Conservation (phyloP, 2,113 vertebrate species). For the Siniperca knerii region DNA sequence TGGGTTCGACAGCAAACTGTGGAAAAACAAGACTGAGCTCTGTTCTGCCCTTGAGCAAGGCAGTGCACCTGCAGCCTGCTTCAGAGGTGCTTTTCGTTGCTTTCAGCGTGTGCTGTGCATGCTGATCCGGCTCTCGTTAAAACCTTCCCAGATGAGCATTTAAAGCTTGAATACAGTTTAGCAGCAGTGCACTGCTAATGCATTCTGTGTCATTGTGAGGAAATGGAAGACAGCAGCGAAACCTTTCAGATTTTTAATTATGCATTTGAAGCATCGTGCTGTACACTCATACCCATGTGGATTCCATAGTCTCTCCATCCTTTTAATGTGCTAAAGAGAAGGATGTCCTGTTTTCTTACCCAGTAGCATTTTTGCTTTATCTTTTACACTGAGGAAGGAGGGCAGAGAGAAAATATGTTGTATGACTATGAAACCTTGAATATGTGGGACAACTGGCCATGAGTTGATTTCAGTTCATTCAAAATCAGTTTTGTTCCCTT, state of each 20-base stretch:
- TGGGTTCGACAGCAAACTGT: neutral
- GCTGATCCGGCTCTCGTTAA: neutral
- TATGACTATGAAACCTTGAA: neutral
- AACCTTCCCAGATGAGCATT: slow-evolving; percentile 39
- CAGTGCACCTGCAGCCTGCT: neutral
- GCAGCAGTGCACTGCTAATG: slow-evolving; percentile 30
- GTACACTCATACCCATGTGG: slow-evolving; percentile 10
- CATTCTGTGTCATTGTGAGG: slow-evolving; percentile 28
- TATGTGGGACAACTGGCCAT: neutral
- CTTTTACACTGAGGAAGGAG: neutral
- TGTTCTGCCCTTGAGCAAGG: slow-evolving; percentile 24
- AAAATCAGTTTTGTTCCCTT: no score
- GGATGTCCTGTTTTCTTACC: neutral
- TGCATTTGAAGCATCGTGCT: slow-evolving; percentile 26
- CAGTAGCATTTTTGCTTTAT: neutral
- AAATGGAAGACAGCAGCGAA: slow-evolving; percentile 42
- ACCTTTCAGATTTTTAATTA: slow-evolving; percentile 57
- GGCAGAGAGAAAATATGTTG: neutral
- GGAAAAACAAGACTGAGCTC: neutral
- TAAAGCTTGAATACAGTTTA: slow-evolving; percentile 41
- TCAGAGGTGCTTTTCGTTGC: neutral
- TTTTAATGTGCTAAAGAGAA: slow-evolving; percentile 13
- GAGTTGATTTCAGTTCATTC: neutral
- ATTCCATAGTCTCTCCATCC: neutral
- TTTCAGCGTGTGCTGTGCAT: neutral